Conservation (phyloP, 2,113 vertebrate genomes). For the Propithecus coquereli region DNA sequence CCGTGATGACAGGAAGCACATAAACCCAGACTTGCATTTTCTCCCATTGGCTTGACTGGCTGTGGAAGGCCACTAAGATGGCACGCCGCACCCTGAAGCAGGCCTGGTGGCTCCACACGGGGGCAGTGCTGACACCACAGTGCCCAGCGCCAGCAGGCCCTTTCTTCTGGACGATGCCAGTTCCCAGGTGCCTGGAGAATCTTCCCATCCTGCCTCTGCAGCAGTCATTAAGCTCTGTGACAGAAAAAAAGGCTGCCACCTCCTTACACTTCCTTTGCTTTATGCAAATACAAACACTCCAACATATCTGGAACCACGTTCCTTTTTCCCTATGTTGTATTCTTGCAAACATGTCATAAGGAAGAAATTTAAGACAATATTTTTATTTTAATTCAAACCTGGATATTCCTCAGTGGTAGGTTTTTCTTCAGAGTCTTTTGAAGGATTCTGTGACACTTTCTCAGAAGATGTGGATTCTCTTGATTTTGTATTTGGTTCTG, state of each 20-base stretch:
- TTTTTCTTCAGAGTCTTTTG: slow-evolving; percentile 83
- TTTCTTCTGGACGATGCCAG: background rate
- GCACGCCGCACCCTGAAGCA: background rate
- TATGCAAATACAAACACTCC: background rate
- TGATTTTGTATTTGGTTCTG: slow-evolving; percentile 83
- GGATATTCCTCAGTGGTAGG: slow-evolving; percentile 82
- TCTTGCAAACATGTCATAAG: rapidly evolving
- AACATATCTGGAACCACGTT: rapidly evolving
- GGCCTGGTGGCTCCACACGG: background rate
- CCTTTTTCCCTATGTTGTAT: background rate
- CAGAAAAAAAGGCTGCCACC: too few species aligned
- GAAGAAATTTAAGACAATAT: rapidly evolving
- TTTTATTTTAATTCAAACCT: slow-evolving; percentile 78
- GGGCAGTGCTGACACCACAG: rapidly evolving
- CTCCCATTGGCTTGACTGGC: background rate
- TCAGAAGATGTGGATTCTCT: slow-evolving; percentile 65
- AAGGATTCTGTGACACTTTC: slow-evolving; percentile 56
- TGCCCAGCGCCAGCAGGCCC: too few species aligned
- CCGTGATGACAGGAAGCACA: background rate
- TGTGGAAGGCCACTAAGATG: background rate
- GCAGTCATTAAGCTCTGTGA: background rate
- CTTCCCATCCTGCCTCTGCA: rapidly evolving
- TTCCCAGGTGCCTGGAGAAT: rapidly evolving
- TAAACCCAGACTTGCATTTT: background rate
- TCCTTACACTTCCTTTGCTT: background rate